phyloP scores from a whole-genome alignment of 2,888 invertebrate genomes.

The Coremacera marginata region DNA sequence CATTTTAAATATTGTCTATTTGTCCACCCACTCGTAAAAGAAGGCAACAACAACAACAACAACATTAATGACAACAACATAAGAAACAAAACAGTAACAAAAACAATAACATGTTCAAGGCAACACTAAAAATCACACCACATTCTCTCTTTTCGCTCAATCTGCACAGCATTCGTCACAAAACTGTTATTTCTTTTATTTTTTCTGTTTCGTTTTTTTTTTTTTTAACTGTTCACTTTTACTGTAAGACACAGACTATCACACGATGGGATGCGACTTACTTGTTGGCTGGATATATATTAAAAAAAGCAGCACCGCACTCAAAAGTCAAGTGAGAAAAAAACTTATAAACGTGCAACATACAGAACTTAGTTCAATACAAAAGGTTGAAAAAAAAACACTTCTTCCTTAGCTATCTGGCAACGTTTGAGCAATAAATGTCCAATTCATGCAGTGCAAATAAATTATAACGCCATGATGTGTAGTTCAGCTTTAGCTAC shows the following conservation, averaged over 20 bases:
- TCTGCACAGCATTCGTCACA: not conserved
- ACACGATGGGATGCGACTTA: too few species aligned
- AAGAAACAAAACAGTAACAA: not conserved
- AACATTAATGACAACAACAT: not conserved
- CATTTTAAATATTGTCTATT: conserved; percentile 26
- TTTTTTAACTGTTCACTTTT: not conserved
- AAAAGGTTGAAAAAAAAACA: not conserved
- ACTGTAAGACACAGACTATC: not conserved
- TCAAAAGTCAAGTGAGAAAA: conserved; percentile 9
- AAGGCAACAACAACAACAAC: not conserved
- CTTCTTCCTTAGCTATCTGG: not conserved
- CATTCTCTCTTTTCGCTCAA: not conserved
- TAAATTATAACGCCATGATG: conserved; percentile 40
- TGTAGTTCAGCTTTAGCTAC: not conserved
- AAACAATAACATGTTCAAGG: not conserved
- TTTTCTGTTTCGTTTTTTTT: not conserved
- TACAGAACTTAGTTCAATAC: not conserved
- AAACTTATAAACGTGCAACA: not conserved
- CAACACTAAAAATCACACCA: conserved; percentile 2
- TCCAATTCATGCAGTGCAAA: conserved; percentile 41
- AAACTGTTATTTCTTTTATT: not conserved
- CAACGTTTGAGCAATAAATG: conserved; percentile 40
- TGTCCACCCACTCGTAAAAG: conserved; percentile 25
- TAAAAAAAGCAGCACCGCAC: too few species aligned
- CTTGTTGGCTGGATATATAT: too few species aligned